phyloP scores from a whole-genome alignment of 2,888 invertebrate species.

The Eilema griseolum region DNA sequence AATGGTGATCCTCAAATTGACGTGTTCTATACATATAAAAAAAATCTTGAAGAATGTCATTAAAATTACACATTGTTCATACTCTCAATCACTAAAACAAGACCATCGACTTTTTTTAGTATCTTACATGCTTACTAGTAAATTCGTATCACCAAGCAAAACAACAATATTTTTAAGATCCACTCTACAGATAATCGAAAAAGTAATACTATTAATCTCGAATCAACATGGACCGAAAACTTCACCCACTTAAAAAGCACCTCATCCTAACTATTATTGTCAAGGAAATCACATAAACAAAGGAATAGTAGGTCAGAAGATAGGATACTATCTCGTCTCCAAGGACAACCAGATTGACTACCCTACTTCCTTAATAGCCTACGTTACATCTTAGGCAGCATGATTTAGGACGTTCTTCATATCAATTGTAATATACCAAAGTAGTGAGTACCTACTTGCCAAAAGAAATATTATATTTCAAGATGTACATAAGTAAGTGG shows the following conservation, averaged over 20 bases:
- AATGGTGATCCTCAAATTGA: no score
- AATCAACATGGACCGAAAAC: background rate
- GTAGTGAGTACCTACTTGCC: slow-evolving; percentile 22
- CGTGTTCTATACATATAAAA: no score
- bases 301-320: slow-evolving; percentile 20
- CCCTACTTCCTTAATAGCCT: slow-evolving; percentile 22
- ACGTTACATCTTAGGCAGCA: slow-evolving; percentile 23
- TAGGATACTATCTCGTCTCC: background rate
- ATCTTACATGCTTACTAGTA: no score
- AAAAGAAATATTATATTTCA: slow-evolving; percentile 11
- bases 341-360: slow-evolving; percentile 30
- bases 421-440: slow-evolving; percentile 36
- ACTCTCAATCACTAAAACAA: no score
- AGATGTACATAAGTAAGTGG: slow-evolving; percentile 11
- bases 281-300: slow-evolving; percentile 22
- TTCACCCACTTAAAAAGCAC: slow-evolving; percentile 7
- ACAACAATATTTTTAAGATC: background rate
- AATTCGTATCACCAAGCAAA: background rate
- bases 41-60: no score
- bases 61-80: no score
- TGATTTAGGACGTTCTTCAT: slow-evolving; percentile 33
- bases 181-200: background rate
- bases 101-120: no score
- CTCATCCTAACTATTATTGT: slow-evolving; percentile 5
- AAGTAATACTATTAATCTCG: slow-evolving; percentile 8